Percentiles rank a stretch among this genome's conserved stretches.
These are phyloP conservation scores for Calameuta pallipes DNA, from an alignment of 2,888 invertebrate species.

Conservation along the genomic window DNA sequence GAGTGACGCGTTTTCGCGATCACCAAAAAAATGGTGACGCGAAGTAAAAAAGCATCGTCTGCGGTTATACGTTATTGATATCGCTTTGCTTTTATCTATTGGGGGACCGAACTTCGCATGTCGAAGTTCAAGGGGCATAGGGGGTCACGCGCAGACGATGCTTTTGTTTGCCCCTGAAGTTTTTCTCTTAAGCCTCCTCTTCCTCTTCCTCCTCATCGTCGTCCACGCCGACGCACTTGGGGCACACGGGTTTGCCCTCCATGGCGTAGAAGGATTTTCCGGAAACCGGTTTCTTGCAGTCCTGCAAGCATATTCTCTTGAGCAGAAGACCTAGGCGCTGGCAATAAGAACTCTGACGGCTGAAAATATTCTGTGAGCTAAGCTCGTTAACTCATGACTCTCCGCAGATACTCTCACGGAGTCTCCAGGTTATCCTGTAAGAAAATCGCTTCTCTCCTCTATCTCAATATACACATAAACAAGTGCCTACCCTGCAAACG, in stretches of 20 bases:
- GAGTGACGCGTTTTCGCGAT: not conserved
- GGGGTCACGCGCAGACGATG: slow-evolving; percentile 13
- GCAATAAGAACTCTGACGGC: not conserved
- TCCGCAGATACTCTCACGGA: not conserved
- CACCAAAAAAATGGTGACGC: not conserved
- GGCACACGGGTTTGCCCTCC: slow-evolving; percentile 97
- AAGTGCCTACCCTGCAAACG: slow-evolving; percentile 91
- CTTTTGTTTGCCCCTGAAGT: not conserved
- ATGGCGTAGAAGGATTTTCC: slow-evolving; percentile 97
- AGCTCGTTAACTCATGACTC: not conserved
- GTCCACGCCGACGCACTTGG: slow-evolving; percentile 90
- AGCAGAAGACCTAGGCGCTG: not conserved
- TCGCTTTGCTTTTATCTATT: not conserved
- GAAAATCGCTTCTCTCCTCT: not conserved
- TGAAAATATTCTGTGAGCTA: not conserved
- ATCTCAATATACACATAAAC: not conserved
- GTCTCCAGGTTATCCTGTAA: not conserved
- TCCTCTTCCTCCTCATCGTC: slow-evolving; percentile 78
- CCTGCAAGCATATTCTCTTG: slow-evolving; percentile 70
- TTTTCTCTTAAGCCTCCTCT: slow-evolving; percentile 33
- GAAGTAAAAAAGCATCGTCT: not conserved
- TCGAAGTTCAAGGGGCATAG: slow-evolving; percentile 49
- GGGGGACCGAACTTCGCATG: slow-evolving; percentile 44
- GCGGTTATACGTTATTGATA: not conserved
- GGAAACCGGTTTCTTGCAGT: slow-evolving; percentile 92